Conservation (phyloP, 2,113 vertebrate species). For the Hiodon alosoides region DNA sequence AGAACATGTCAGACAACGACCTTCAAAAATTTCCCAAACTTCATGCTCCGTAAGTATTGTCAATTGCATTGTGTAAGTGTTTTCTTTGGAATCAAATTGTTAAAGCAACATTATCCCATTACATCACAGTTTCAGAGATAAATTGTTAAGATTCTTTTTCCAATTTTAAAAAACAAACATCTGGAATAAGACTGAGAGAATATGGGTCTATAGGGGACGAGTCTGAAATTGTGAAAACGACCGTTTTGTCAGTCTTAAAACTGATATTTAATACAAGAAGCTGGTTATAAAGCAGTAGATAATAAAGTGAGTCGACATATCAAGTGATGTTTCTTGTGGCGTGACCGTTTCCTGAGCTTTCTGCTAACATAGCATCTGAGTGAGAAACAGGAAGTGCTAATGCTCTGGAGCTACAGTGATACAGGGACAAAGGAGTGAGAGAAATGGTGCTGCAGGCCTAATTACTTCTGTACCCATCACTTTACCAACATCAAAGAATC, state of each 20-base stretch:
- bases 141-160: background rate
- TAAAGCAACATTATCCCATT: background rate
- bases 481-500: too few species aligned
- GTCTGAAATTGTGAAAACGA: too few species aligned
- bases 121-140: background rate
- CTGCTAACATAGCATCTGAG: background rate
- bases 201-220: too few species aligned
- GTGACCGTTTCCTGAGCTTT: background rate
- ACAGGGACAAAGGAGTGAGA: background rate
- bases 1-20: slow-evolving; percentile 88
- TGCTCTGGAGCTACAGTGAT: background rate
- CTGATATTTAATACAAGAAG: too few species aligned
- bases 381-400: background rate
- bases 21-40: slow-evolving; percentile 90
- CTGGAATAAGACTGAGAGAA: too few species aligned
- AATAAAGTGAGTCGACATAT: too few species aligned
- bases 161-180: background rate
- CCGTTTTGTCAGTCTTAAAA: background rate
- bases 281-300: too few species aligned
- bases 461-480: too few species aligned
- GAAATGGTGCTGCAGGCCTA: background rate
- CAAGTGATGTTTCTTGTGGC: background rate
- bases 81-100: background rate
- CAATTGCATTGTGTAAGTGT: background rate
- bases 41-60: slow-evolving; percentile 81